These are phyloP conservation scores for Cosmia pyralina DNA, from an alignment of 2,888 invertebrate species.

Conservation along the genomic window DNA sequence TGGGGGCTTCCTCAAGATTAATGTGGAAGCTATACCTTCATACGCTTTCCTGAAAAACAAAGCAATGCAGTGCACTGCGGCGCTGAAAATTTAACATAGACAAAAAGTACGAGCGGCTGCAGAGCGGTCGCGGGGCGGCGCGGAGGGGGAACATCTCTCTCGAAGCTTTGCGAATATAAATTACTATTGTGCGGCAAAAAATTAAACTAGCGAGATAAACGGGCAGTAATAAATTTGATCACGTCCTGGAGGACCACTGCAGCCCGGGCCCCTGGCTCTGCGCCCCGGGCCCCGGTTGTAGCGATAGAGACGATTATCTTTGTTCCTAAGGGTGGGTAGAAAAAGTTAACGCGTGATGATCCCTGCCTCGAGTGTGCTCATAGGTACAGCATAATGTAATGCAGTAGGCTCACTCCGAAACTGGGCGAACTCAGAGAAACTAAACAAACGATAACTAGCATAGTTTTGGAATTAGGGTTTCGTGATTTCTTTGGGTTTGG, in stretches of 20 bases:
- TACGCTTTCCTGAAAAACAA: constrained; percentile 24
- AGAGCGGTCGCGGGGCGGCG: not conserved
- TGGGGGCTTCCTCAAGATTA: constrained; percentile 16
- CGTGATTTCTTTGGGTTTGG: too few relatives aligned
- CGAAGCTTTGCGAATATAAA: constrained; percentile 51
- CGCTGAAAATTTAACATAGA: constrained; percentile 30
- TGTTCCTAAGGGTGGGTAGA: constrained; percentile 36
- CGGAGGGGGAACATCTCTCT: constrained; percentile 37
- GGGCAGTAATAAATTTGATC: constrained; percentile 47
- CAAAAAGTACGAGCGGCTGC: constrained; percentile 23
- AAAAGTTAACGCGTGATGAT: constrained; percentile 52
- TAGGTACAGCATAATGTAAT: not conserved
- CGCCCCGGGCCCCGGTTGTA: constrained; percentile 6
- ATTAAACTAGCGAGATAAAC: constrained; percentile 54
- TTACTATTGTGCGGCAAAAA: constrained; percentile 48
- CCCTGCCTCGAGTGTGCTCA: constrained; percentile 20
- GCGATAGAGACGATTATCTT: constrained; percentile 47
- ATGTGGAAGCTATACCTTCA: constrained; percentile 33
- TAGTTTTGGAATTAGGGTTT: not conserved
- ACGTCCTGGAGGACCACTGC: constrained; percentile 44
- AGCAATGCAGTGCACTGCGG: constrained; percentile 10
- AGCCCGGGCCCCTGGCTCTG: constrained; percentile 1
- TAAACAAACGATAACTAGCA: not conserved
- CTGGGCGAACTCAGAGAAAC: not conserved
- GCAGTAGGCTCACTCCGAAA: constrained; percentile 19